phyloP scores from a whole-genome alignment of 2,888 invertebrate species.

The Protophormia terraenovae region DNA sequence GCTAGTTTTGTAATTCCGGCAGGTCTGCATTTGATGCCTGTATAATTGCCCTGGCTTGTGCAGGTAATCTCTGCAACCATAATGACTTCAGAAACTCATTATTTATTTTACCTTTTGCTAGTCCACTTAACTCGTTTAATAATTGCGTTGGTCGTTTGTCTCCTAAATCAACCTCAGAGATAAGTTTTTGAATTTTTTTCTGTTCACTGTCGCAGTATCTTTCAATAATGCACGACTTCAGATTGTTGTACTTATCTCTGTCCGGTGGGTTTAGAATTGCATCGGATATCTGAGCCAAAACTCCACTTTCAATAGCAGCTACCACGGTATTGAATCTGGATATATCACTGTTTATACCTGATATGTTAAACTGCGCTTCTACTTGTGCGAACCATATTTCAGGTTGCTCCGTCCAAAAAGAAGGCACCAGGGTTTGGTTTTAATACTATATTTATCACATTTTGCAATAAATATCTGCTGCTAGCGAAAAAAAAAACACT shows the following conservation, averaged over 20 bases:
- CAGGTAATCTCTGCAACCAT: neutral
- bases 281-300: conserved; percentile 63
- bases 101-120: neutral
- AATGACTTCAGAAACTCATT: neutral
- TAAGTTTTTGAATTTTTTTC: conserved; percentile 58
- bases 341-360: no score
- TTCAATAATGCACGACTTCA: conserved; percentile 60
- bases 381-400: no score
- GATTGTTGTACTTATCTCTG: conserved; percentile 61
- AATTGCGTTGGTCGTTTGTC: neutral
- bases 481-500: no score
- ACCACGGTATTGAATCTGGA: no score
- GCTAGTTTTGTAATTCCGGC: no score
- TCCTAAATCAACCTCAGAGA: conserved; percentile 14
- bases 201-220: conserved; percentile 65
- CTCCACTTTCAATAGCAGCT: conserved; percentile 65
- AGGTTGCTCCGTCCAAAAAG: no score
- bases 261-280: conserved; percentile 65
- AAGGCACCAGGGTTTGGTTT: no score
- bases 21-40: no score
- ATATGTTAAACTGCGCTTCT: no score
- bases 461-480: no score
- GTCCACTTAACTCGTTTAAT: neutral
- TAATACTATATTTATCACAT: no score
- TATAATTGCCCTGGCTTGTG: neutral